Conservation (phyloP, 37 sponge, comb jelly and placozoan genomes). For the Hexactinellida sp. region DNA sequence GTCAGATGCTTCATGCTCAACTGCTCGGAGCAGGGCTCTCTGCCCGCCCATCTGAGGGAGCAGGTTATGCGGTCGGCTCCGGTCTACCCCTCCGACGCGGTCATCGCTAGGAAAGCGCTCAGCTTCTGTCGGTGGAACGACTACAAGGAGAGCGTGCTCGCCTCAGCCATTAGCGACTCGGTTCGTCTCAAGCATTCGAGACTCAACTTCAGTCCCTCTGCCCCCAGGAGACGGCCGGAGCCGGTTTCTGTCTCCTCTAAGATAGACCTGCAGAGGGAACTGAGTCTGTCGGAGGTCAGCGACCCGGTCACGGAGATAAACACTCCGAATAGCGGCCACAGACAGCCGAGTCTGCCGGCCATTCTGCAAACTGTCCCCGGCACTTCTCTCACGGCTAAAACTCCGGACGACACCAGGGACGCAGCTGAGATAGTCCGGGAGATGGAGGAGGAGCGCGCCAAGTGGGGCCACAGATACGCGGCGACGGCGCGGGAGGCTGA, state of each 20-base stretch:
- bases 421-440: conserved; percentile 1
- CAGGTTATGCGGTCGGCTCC: not conserved
- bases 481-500: not conserved
- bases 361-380: not conserved
- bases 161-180: not conserved
- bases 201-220: not conserved
- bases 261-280: not conserved
- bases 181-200: not conserved
- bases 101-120: not conserved
- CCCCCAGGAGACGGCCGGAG: not conserved
- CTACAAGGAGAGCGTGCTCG: not conserved
- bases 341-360: not conserved
- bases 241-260: not conserved
- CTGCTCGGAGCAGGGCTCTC: not conserved
- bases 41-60: not conserved
- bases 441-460: not conserved
- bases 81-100: not conserved
- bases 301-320: not conserved
- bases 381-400: not conserved
- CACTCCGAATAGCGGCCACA: not conserved
- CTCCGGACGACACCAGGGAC: not conserved
- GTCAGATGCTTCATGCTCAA: not conserved
- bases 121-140: not conserved
- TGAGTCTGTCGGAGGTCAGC: not conserved
- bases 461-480: not conserved